phyloP scores from a whole-genome alignment of 2,797 vertebrate species.

The Ambastaia sidthimunki region DNA sequence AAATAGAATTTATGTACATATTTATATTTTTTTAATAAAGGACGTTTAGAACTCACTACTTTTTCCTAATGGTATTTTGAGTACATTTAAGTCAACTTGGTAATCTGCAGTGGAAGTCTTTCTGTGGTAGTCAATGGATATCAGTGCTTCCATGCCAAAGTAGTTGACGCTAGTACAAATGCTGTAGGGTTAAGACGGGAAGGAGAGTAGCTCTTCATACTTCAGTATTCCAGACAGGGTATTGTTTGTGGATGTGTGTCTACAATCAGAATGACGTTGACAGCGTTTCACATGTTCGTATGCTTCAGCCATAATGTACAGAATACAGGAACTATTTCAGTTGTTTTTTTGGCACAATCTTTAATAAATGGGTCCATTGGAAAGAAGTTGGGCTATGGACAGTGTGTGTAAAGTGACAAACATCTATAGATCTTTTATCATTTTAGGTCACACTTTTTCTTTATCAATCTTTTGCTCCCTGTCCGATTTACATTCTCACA shows the following conservation, averaged over 20 bases:
- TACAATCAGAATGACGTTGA: slow-evolving; percentile 59
- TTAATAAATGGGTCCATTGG: slow-evolving; percentile 64
- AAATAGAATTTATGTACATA: slow-evolving; percentile 91
- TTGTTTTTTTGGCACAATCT: slow-evolving; percentile 60
- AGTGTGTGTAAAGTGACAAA: neutral
- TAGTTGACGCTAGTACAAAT: slow-evolving; percentile 68
- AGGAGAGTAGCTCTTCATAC: slow-evolving; percentile 65
- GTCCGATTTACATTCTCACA: slow-evolving; percentile 82
- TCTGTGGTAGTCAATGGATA: slow-evolving; percentile 67
- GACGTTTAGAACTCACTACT: slow-evolving; percentile 88
- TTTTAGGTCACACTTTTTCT: slow-evolving; percentile 22
- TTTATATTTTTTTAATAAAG: slow-evolving; percentile 92
- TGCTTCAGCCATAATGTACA: slow-evolving; percentile 34
- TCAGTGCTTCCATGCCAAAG: slow-evolving; percentile 70
- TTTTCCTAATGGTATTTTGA: slow-evolving; percentile 88
- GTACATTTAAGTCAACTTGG: slow-evolving; percentile 74
- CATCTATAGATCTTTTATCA: slow-evolving; percentile 4
- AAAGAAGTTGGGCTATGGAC: slow-evolving; percentile 57
- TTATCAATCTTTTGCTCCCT: slow-evolving; percentile 38
- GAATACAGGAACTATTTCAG: slow-evolving; percentile 48
- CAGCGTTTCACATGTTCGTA: slow-evolving; percentile 62
- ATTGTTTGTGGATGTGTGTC: slow-evolving; percentile 66
- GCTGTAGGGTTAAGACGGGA: slow-evolving; percentile 64
- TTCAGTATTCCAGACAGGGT: slow-evolving; percentile 68
- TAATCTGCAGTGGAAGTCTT: slow-evolving; percentile 62